Percentiles rank a stretch among this genome's conserved stretches.
phyloP scores from a whole-genome alignment of 1,140 invertebrate genomes.

The Eriocheir sinensis region DNA sequence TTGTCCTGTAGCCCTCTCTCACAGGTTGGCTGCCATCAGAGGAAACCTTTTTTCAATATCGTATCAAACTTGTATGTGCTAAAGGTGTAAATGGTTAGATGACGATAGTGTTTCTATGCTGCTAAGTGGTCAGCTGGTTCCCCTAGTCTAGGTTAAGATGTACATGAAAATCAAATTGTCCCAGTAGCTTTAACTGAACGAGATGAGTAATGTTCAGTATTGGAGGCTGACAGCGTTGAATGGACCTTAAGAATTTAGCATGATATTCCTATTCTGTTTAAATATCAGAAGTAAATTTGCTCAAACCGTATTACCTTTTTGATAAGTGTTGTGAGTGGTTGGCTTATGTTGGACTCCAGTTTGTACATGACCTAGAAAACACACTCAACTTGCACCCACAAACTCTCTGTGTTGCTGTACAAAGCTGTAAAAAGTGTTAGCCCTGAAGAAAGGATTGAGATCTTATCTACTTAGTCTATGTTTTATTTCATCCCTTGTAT shows the following conservation, averaged over 20 bases:
- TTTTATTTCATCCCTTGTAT: slow-evolving; percentile 54
- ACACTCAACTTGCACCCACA: slow-evolving; percentile 63
- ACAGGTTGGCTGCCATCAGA: no score
- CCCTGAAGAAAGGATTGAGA: slow-evolving; percentile 68
- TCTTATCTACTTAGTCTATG: slow-evolving; percentile 65
- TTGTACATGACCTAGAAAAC: slow-evolving; percentile 29
- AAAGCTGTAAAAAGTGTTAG: slow-evolving; percentile 75
- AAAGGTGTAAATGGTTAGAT: slow-evolving; percentile 26
- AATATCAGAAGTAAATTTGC: slow-evolving; percentile 26
- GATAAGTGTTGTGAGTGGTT: slow-evolving; percentile 5
- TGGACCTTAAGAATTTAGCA: background rate
- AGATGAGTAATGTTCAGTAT: background rate
- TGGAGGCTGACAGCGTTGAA: background rate
- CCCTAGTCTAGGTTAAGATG: slow-evolving; percentile 14
- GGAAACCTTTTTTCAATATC: background rate
- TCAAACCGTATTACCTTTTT: slow-evolving; percentile 5
- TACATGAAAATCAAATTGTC: slow-evolving; percentile 18
- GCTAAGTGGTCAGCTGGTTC: background rate
- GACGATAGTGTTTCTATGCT: slow-evolving; percentile 24
- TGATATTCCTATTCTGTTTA: slow-evolving; percentile 26
- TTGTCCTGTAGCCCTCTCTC: no score
- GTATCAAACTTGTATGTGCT: background rate
- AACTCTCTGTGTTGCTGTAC: slow-evolving; percentile 69
- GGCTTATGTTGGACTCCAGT: slow-evolving; percentile 11
- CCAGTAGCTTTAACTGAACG: background rate